Conservation (phyloP, 2,113 vertebrate genomes). For the Symphodus melops region DNA sequence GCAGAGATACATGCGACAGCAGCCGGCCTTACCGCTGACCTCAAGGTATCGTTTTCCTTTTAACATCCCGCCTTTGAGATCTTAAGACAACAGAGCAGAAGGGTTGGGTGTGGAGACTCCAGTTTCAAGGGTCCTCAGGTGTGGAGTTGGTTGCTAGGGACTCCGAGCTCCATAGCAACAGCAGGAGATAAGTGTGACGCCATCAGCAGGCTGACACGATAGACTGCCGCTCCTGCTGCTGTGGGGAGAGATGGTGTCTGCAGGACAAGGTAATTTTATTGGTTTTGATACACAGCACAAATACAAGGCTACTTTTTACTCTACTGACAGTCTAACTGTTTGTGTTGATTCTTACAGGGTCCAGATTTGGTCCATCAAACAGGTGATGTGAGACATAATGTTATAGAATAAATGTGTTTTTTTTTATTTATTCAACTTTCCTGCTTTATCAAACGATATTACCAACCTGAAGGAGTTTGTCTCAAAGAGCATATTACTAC, state of each 20-base stretch:
- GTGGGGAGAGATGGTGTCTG: conserved; percentile 55
- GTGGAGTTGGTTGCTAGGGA: conserved; percentile 61
- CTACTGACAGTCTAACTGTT: neutral
- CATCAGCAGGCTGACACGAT: neutral
- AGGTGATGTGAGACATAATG: conserved; percentile 59
- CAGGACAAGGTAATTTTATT: conserved; percentile 53
- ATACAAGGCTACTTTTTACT: no score
- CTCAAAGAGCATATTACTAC: no score
- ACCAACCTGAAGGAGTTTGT: no score
- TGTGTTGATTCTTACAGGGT: conserved; percentile 45
- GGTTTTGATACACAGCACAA: no score
- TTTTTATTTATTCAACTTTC: neutral
- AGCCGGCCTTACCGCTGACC: neutral
- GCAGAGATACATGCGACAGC: conserved; percentile 15
- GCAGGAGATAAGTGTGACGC: conserved; percentile 36
- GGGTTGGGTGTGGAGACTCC: conserved; percentile 38
- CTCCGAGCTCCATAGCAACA: conserved; percentile 55
- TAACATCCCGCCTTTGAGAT: conserved; percentile 3
- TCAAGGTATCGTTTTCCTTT: conserved; percentile 37
- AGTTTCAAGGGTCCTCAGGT: conserved; percentile 66
- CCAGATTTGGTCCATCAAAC: conserved; percentile 60
- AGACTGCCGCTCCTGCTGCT: conserved; percentile 2
- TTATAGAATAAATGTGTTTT: neutral
- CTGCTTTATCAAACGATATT: no score
- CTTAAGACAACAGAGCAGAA: conserved; percentile 13